A percentile compares a stretch with the other conserved stretches of the same genome.
Conservation (phyloP, 2,888 invertebrate species). For the Napeogenes inachia region DNA sequence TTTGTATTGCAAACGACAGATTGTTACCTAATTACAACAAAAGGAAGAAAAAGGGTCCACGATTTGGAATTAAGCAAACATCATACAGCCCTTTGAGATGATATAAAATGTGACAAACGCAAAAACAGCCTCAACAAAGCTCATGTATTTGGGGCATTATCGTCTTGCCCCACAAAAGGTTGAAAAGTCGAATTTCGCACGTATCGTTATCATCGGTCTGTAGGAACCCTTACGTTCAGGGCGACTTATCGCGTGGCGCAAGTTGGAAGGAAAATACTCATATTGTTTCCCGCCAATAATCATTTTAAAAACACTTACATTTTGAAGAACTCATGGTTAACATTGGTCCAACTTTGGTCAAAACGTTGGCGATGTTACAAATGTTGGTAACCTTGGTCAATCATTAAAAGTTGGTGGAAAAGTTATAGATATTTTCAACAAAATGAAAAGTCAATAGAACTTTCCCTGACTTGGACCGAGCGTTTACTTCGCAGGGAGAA, state of each 20-base stretch:
- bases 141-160: conserved; percentile 71
- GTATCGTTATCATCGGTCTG: conserved; percentile 69
- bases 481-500: conserved; percentile 64
- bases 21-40: conserved; percentile 23
- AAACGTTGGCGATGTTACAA: background rate
- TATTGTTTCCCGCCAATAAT: background rate
- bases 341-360: too few species aligned
- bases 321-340: too few species aligned
- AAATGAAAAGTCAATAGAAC: background rate
- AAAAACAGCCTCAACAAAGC: conserved; percentile 59
- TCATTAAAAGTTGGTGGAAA: too few species aligned
- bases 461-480: conserved; percentile 37
- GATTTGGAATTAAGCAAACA: conserved; percentile 30
- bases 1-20: conserved; percentile 2
- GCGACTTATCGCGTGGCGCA: conserved; percentile 46
- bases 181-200: conserved; percentile 74
- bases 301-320: too few species aligned
- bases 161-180: conserved; percentile 70
- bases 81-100: conserved; percentile 39
- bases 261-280: conserved; percentile 25
- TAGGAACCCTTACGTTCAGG: conserved; percentile 68
- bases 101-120: conserved; percentile 57
- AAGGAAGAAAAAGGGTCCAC: conserved; percentile 28
- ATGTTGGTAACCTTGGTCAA: too few species aligned
- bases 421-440: too few species aligned